Conservation (phyloP, 2,888 invertebrate genomes). For the Patella pellucida region DNA sequence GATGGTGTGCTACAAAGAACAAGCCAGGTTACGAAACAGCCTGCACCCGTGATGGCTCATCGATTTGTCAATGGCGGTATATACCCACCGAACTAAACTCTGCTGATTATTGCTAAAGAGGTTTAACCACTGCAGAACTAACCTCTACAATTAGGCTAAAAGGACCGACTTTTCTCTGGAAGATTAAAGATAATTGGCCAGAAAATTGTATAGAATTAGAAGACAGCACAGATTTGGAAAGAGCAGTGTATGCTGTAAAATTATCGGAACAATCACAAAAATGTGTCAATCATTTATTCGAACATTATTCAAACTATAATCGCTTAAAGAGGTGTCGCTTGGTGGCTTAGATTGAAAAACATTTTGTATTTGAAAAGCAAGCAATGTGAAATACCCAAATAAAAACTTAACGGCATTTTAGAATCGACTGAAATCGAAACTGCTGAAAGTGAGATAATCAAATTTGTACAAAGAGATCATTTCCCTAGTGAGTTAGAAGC, state of each 20-base stretch:
- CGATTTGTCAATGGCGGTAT: too few relatives aligned
- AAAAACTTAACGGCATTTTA: not conserved
- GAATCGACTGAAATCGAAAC: not conserved
- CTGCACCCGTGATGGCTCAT: not conserved
- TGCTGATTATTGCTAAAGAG: not conserved
- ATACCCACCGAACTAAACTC: too few relatives aligned
- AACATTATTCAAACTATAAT: not conserved
- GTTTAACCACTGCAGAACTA: not conserved
- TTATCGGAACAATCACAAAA: too few relatives aligned
- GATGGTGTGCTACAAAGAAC: constrained; percentile 39
- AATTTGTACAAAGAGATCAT: not conserved
- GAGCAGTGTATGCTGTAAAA: too few relatives aligned
- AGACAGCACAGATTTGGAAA: too few relatives aligned
- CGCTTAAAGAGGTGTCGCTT: not conserved
- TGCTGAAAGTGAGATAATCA: not conserved
- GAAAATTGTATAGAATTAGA: not conserved
- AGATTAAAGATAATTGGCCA: not conserved
- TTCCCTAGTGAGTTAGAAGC: not conserved
- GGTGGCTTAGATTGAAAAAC: not conserved
- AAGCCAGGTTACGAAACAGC: too few relatives aligned
- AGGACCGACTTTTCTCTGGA: not conserved
- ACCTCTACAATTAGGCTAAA: not conserved
- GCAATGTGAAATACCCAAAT: too few relatives aligned
- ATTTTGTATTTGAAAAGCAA: too few relatives aligned
- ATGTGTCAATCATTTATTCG: not conserved